Evolutionary conservation across 2,888 invertebrate genomes (phyloP).

Genomic region (Cephus nigrinus): DNA sequence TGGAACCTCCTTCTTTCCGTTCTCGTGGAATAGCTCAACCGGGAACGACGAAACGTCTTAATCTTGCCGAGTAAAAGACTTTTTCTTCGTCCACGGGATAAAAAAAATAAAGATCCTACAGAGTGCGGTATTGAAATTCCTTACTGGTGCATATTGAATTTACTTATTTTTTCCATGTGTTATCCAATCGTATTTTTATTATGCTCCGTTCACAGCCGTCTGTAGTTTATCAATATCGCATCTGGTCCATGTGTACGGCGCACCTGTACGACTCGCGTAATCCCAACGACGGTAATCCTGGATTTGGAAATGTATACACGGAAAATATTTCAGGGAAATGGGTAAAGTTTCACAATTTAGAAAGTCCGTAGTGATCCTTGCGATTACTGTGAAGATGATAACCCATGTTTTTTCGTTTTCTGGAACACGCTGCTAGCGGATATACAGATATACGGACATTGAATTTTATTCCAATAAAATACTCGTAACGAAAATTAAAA

Average conservation of each 20-base stretch:
- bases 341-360: neutral
- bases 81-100: neutral
- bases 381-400: neutral
- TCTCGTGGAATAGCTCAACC: neutral
- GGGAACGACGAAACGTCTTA: constrained; percentile 5
- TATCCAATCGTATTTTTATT: neutral
- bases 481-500: neutral
- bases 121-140: neutral
- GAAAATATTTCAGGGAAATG: neutral
- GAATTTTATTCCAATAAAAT: neutral
- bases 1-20: neutral
- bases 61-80: neutral
- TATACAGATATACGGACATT: neutral
- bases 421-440: neutral
- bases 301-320: neutral
- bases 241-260: neutral
- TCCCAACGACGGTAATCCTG: neutral
- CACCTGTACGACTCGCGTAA: neutral
- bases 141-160: neutral
- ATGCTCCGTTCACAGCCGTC: neutral
- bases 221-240: neutral
- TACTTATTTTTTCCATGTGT: neutral
- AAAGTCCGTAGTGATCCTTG: neutral
- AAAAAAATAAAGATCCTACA: neutral
- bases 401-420: neutral